Evolutionary conservation across 2,797 vertebrate species (phyloP).

Genomic region (Pseudochromis fuscus): DNA sequence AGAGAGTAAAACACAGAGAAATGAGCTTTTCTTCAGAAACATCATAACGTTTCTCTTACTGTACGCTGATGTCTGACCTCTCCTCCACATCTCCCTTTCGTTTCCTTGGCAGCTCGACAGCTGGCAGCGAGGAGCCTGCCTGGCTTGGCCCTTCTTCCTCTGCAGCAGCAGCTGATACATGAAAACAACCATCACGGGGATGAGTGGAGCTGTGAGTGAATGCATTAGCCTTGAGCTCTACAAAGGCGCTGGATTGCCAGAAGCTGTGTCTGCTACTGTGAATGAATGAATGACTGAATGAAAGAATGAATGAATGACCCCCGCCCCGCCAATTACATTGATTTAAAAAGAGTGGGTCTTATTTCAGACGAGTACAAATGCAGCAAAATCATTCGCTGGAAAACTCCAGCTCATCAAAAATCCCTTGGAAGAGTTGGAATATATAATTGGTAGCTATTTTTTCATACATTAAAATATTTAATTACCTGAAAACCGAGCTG

Average conservation of each 20-base stretch:
- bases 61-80: constrained; percentile 45
- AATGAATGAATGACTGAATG: not conserved
- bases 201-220: not conserved
- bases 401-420: no score
- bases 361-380: not conserved
- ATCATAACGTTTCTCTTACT: constrained; percentile 49
- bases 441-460: no score
- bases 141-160: constrained; percentile 54
- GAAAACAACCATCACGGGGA: constrained; percentile 25
- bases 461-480: no score
- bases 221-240: constrained; percentile 6
- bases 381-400: no score
- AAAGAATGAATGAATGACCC: not conserved
- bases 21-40: not conserved
- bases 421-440: no score
- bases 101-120: constrained; percentile 76
- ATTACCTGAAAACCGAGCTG: no score
- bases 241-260: not conserved
- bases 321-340: no score
- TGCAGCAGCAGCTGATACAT: constrained; percentile 46
- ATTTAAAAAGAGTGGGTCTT: not conserved
- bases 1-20: constrained; percentile 6
- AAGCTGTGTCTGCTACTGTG: not conserved
- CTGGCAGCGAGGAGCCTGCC: constrained; percentile 38
- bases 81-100: constrained; percentile 76